A percentile compares a stretch with the other conserved stretches of the same genome.
Evolutionary conservation across 2,797 vertebrate species (phyloP).

Genomic region (Myotis daubentonii): DNA sequence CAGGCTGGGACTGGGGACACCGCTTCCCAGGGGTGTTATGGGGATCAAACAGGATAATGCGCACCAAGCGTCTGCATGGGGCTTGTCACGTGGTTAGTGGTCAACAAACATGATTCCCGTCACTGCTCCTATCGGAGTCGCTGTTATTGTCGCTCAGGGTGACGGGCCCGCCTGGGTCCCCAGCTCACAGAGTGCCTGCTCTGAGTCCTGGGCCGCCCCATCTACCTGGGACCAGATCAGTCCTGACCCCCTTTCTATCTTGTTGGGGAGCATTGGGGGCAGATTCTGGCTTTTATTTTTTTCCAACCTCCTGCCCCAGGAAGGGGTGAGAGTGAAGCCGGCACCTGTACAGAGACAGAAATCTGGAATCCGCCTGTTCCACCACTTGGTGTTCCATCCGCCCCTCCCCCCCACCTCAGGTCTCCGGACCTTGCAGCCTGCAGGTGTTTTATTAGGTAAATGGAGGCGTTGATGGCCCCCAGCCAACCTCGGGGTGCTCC

Average conservation of each 20-base stretch:
- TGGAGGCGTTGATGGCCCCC: not conserved
- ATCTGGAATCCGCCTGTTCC: not conserved
- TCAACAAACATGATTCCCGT: not conserved
- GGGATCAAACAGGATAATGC: not conserved
- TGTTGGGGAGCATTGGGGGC: not conserved
- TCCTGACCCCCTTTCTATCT: not conserved
- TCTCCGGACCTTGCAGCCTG: not conserved
- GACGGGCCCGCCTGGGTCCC: not conserved
- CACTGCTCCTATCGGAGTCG: not conserved
- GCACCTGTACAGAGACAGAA: not conserved
- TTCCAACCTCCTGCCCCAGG: not conserved
- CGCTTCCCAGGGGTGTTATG: not conserved
- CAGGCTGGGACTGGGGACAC: not conserved
- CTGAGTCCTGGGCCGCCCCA: not conserved
- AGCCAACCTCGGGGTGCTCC: not conserved
- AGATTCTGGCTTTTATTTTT: not conserved
- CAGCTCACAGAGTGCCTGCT: not conserved
- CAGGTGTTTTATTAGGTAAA: not conserved
- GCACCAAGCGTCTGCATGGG: not conserved
- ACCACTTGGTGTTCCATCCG: rapidly evolving
- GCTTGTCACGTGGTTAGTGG: not conserved
- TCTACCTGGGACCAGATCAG: not conserved
- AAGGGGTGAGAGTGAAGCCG: not conserved
- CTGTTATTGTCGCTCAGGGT: not conserved
- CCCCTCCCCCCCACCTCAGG: not conserved